Evolutionary conservation across 2,888 invertebrate genomes (phyloP).

Genomic region (Merodon equestris): DNA sequence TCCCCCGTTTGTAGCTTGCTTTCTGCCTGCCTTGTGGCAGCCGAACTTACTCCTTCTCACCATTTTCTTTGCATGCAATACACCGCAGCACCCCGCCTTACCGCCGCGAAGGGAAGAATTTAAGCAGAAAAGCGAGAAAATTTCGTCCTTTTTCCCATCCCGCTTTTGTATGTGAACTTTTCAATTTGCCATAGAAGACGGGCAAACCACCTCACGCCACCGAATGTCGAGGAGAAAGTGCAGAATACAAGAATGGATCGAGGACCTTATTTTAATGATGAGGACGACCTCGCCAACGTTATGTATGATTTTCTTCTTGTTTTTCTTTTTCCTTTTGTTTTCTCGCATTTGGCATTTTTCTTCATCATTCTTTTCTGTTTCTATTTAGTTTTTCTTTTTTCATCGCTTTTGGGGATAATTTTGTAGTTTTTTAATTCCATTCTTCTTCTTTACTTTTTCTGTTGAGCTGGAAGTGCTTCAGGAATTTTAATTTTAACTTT

Average conservation of each 20-base stretch:
- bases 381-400: conserved; percentile 43
- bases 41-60: conserved; percentile 40
- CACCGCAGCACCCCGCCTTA: not conserved
- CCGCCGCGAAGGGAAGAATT: conserved; percentile 18
- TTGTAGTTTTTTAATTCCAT: conserved; percentile 48
- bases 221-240: not conserved
- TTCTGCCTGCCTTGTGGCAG: not conserved
- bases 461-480: conserved; percentile 57
- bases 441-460: conserved; percentile 34
- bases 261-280: conserved; percentile 66
- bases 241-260: conserved; percentile 24
- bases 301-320: conserved; percentile 45
- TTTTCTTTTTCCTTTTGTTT: conserved; percentile 50
- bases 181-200: conserved; percentile 58
- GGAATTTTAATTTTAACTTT: conserved; percentile 62
- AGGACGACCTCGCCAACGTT: conserved; percentile 63
- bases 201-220: conserved; percentile 31
- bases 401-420: conserved; percentile 60
- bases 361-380: conserved; percentile 54
- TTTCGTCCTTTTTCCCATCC: conserved; percentile 38
- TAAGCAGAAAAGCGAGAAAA: conserved; percentile 17
- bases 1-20: conserved; percentile 39
- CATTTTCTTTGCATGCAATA: conserved; percentile 38
- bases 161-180: conserved; percentile 55
- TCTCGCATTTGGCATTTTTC: conserved; percentile 63